phyloP scores from a whole-genome alignment of 2,113 vertebrate genomes.

The Caretta caretta region DNA sequence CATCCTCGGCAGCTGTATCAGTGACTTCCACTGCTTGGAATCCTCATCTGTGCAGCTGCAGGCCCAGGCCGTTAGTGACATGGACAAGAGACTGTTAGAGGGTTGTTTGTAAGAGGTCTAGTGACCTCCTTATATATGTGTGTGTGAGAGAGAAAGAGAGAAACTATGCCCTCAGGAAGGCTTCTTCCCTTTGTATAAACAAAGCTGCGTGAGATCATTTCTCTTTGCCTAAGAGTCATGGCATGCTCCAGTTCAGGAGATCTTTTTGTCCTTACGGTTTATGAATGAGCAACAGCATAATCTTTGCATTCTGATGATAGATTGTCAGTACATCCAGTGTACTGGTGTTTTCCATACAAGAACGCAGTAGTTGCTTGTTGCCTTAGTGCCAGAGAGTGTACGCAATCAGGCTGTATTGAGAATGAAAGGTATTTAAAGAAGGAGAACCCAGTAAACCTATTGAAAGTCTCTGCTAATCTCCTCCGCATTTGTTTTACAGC shows the following conservation, averaged over 20 bases:
- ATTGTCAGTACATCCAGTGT: slow-evolving; percentile 19
- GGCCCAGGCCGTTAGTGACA: neutral
- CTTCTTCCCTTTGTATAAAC: neutral
- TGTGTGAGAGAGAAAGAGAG: neutral
- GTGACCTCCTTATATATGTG: neutral
- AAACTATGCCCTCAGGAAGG: neutral
- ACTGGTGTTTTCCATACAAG: neutral
- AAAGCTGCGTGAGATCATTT: neutral
- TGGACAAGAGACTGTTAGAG: neutral
- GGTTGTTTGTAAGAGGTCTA: neutral
- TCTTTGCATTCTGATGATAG: neutral
- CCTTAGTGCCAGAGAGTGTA: slow-evolving; percentile 20
- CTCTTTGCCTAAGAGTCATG: neutral
- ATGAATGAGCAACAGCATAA: neutral
- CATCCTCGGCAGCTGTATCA: neutral
- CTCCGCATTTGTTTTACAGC: slow-evolving; percentile 52
- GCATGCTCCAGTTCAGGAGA: neutral
- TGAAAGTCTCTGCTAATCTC: slow-evolving; percentile 59
- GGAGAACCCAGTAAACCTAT: slow-evolving; percentile 54
- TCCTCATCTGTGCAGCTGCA: neutral
- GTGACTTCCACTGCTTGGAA: neutral
- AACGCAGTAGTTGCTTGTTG: slow-evolving; percentile 32
- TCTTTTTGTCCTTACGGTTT: neutral
- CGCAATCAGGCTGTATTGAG: slow-evolving; percentile 68
- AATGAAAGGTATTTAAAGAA: slow-evolving; percentile 67